phyloP scores from a whole-genome alignment of 2,113 vertebrate species.

The Salvelinus alpinus region DNA sequence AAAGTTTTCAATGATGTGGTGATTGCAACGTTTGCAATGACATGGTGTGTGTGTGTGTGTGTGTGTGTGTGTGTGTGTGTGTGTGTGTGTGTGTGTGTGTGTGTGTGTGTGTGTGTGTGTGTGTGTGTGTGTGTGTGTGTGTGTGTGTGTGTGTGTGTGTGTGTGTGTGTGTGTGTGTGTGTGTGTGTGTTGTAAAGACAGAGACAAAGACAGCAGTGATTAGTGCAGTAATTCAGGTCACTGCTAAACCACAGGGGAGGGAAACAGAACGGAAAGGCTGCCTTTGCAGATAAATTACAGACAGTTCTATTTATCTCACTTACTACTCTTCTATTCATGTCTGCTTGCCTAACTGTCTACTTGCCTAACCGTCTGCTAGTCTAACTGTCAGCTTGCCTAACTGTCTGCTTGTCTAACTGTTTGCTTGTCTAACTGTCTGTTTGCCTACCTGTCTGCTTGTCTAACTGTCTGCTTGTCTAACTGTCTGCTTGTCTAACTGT shows the following conservation, averaged over 20 bases:
- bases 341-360: conserved; percentile 14
- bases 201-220: not conserved
- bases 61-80: not conserved
- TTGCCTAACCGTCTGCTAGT: not conserved
- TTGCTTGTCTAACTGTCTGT: too few relatives aligned
- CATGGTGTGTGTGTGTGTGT: too few relatives aligned
- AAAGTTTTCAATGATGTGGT: too few relatives aligned
- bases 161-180: too few relatives aligned
- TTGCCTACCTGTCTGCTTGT: conserved; percentile 3
- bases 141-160: not conserved
- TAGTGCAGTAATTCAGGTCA: conserved; percentile 46
- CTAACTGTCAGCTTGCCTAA: conserved; percentile 6
- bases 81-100: not conserved
- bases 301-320: too few relatives aligned
- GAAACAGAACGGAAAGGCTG: conserved; percentile 6
- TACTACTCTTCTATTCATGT: not conserved
- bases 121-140: not conserved
- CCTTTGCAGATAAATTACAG: conserved; percentile 13
- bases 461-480: conserved; percentile 8
- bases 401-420: conserved; percentile 16
- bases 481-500: conserved; percentile 9
- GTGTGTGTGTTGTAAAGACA: too few relatives aligned
- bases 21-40: not conserved
- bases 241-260: conserved; percentile 5
- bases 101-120: not conserved